phyloP scores from a whole-genome alignment of 1,140 invertebrate genomes.

The Cepaea nemoralis region DNA sequence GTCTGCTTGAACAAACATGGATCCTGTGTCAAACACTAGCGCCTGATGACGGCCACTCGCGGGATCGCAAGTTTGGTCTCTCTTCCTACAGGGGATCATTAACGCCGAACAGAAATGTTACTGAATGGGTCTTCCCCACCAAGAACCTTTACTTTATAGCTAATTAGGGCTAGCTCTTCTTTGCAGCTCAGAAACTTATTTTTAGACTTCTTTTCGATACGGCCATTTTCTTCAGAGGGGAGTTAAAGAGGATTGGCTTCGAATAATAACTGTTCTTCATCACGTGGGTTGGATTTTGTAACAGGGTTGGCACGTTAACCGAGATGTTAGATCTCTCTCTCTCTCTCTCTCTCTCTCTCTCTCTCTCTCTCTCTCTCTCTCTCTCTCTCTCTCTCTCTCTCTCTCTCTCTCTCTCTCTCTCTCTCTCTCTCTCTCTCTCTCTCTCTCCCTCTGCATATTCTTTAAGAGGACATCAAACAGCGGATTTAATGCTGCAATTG shows the following conservation, averaged over 20 bases:
- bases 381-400: too few species aligned
- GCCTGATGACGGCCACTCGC: too few species aligned
- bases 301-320: background rate
- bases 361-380: too few species aligned
- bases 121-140: background rate
- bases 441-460: background rate
- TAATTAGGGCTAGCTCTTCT: slow-evolving; percentile 30
- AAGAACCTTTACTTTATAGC: slow-evolving; percentile 21
- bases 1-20: too few species aligned
- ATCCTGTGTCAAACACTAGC: too few species aligned
- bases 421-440: too few species aligned
- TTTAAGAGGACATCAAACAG: background rate
- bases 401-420: too few species aligned
- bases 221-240: background rate
- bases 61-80: background rate
- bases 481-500: background rate
- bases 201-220: background rate
- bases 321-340: background rate
- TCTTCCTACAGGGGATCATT: slow-evolving; percentile 15
- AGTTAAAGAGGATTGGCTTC: slow-evolving; percentile 7
- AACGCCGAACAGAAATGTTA: background rate
- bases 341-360: too few species aligned
- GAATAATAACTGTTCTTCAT: background rate
- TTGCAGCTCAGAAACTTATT: background rate
- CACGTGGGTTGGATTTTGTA: background rate